Conservation (phyloP, 2,888 invertebrate species). For the Siphlonurus alternatus region DNA sequence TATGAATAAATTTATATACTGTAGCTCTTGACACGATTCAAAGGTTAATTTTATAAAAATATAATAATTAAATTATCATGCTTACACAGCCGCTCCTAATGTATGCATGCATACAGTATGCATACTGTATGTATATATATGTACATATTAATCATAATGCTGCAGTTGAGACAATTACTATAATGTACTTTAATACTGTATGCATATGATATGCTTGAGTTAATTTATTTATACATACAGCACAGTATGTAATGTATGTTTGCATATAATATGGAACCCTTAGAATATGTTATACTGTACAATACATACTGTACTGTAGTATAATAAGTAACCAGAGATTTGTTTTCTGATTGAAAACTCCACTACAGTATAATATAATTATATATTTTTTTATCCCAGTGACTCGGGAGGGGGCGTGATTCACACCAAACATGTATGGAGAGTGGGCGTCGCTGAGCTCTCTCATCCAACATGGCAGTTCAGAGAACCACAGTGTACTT, state of each 20-base stretch:
- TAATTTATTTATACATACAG: background rate
- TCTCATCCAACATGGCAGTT: slow-evolving; percentile 43
- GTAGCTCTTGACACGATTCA: background rate
- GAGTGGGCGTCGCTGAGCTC: slow-evolving; percentile 64
- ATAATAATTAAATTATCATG: background rate
- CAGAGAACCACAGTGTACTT: slow-evolving; percentile 52
- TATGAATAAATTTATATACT: too few relatives aligned
- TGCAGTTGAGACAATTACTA: too few relatives aligned
- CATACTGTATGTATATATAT: too few relatives aligned
- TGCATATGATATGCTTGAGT: too few relatives aligned
- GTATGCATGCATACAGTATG: too few relatives aligned
- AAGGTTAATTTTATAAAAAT: background rate
- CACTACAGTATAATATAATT: too few relatives aligned
- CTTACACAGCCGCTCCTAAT: too few relatives aligned
- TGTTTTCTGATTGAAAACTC: background rate
- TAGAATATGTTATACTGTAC: background rate
- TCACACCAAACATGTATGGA: slow-evolving; percentile 73
- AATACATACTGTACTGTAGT: background rate
- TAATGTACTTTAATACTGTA: background rate
- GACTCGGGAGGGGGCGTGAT: too few relatives aligned
- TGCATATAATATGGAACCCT: background rate
- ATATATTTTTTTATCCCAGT: too few relatives aligned
- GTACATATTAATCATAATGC: too few relatives aligned
- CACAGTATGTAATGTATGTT: background rate
- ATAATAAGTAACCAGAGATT: background rate